Percentiles rank a stretch among this genome's conserved stretches.
Evolutionary conservation across 2,888 invertebrate species (phyloP).

Genomic region (Tenthredo notha): DNA sequence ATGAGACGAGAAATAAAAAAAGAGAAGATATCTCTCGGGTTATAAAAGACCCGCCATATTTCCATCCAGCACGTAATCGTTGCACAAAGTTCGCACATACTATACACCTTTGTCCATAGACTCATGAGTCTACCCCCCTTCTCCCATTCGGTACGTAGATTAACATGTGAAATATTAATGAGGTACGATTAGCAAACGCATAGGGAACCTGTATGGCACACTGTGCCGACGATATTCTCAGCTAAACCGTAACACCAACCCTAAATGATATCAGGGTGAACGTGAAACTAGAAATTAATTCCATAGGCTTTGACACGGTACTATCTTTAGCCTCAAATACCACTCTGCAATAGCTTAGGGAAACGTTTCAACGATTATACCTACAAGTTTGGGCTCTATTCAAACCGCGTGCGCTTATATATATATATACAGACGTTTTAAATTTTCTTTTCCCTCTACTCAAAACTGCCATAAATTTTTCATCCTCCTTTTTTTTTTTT

Average conservation of each 20-base stretch:
- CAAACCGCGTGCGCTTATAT: constrained; percentile 21
- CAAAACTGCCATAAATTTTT: background rate
- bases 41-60: background rate
- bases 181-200: constrained; percentile 64
- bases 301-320: constrained; percentile 39
- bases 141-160: constrained; percentile 57
- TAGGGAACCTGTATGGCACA: background rate
- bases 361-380: constrained; percentile 32
- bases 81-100: background rate
- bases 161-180: constrained; percentile 71
- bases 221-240: background rate
- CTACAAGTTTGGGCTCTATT: constrained; percentile 17
- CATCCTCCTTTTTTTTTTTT: background rate
- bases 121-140: too few relatives aligned
- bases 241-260: constrained; percentile 22
- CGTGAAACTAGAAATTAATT: constrained; percentile 45
- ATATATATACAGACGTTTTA: background rate
- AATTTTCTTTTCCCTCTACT: background rate
- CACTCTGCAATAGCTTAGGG: background rate
- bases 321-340: background rate
- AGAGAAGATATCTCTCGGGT: background rate
- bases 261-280: constrained; percentile 23
- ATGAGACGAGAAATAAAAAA: too few relatives aligned
- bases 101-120: background rate
- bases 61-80: background rate